Conservation (phyloP, 1,140 invertebrate genomes). For the Delia radicum region DNA sequence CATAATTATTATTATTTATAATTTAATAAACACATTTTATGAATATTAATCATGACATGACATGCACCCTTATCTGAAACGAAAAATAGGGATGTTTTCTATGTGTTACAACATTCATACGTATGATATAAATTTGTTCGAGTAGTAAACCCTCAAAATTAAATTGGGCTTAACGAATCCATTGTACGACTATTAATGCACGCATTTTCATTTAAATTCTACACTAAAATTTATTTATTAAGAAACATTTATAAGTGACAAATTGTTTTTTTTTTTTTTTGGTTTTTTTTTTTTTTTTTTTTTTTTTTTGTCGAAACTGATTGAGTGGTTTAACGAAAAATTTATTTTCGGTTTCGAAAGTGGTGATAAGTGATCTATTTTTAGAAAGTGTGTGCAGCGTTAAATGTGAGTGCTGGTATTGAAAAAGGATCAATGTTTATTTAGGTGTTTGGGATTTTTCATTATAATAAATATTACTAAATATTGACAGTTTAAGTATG, state of each 20-base stretch:
- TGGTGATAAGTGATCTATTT: neutral
- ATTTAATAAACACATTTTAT: neutral
- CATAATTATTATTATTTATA: neutral
- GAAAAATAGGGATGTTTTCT: neutral
- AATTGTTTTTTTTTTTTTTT: neutral
- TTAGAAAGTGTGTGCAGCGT: neutral
- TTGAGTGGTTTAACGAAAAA: neutral
- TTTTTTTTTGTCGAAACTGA: neutral
- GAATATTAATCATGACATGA: neutral
- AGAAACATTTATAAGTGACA: neutral
- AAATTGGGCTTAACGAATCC: conserved; percentile 1
- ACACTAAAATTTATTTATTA: neutral
- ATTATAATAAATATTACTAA: no score
- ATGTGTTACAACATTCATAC: neutral
- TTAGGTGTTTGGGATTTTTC: neutral
- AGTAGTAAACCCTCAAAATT: neutral
- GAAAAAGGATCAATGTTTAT: neutral
- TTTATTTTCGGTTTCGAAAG: neutral
- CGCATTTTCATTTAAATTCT: neutral
- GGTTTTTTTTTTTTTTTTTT: neutral
- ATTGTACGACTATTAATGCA: neutral
- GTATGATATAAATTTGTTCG: neutral
- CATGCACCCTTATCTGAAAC: neutral
- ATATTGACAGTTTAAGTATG: no score
- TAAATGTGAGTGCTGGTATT: neutral